Evolutionary conservation across 2,797 vertebrate genomes (phyloP), one percentile per base, ranked within the genome.

Genomic region (Intellagama lesueurii): DNA sequence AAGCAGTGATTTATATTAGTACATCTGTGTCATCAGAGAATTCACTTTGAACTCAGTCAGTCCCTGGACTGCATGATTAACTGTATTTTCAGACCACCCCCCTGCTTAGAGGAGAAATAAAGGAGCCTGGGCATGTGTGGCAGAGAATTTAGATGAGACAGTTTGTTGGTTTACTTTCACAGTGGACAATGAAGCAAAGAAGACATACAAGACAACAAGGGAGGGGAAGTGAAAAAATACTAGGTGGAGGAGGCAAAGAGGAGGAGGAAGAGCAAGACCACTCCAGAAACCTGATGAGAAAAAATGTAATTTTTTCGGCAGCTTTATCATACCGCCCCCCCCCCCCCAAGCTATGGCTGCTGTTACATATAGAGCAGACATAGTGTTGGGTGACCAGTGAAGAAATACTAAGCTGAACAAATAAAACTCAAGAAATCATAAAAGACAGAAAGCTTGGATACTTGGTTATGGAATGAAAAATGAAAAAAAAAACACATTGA

Each of bases 11-110:
- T 35, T 66, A 56, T 69, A 35, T 49, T 78, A 75, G 82, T 87
- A 73, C 32, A 40, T 0, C 0, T n/a, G 8, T 26, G 11, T n/a
- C 5, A 0, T 2, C 11, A 80, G 32, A 0, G 1, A 1, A 16
- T 3, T 8, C 5, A 3, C n/a, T 28, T 60, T 24, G 60, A 30
- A 7, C 1, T 32, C 56, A 28, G 28, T 47, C 8, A 1, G 60
- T 40, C 1, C 35, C 32, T 56, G 32, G 30, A 7, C 28, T 80
- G 30, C 44, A 64, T 1, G 1, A 40, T 35, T 60, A 70, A 0
- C 0, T 14, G 0, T 0, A 22, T 86, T 80, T 26, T 76, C 64
- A 87, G 64, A 7, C 0, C 2, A 56, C 40, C 52, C 12, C 35
- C 9, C 19, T 76, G 16, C 30, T 83, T 32, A 11, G 72, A 56